These are phyloP conservation scores for Calypte anna DNA, from an alignment of 2,113 vertebrate genomes.

Conservation along the genomic window DNA sequence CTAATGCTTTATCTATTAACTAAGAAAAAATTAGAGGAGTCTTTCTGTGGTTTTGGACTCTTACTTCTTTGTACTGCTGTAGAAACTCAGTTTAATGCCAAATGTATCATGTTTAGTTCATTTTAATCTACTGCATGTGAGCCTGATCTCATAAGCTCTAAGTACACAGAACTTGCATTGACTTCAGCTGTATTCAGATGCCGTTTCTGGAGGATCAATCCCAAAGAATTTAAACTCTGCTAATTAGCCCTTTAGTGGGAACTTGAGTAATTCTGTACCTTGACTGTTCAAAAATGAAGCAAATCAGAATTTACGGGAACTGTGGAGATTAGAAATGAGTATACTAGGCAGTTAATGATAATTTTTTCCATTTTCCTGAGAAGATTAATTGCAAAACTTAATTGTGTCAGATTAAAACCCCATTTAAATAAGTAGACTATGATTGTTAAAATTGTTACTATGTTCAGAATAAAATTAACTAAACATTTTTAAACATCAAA, in stretches of 20 bases:
- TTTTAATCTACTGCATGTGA: constrained; percentile 43
- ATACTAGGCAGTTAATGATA: constrained; percentile 70
- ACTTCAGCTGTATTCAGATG: constrained; percentile 47
- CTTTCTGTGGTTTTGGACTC: constrained; percentile 32
- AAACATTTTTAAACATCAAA: constrained; percentile 58
- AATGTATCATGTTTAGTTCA: constrained; percentile 48
- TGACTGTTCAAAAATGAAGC: constrained; percentile 72
- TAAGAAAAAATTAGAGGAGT: constrained; percentile 57
- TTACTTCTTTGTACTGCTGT: constrained; percentile 22
- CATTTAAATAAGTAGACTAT: constrained; percentile 77
- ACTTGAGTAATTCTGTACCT: constrained; percentile 67
- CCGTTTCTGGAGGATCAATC: constrained; percentile 25
- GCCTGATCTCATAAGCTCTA: constrained; percentile 47
- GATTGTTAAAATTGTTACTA: constrained; percentile 71
- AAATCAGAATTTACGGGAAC: constrained; percentile 69
- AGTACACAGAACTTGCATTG: constrained; percentile 56
- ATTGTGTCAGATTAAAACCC: constrained; percentile 77
- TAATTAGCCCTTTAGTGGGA: constrained; percentile 67
- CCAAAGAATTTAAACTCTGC: constrained; percentile 65
- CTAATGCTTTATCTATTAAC: constrained; percentile 68
- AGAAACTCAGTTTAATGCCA: constrained; percentile 42
- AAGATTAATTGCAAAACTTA: constrained; percentile 78
- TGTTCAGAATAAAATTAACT: constrained; percentile 71
- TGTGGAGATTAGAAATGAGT: constrained; percentile 67
- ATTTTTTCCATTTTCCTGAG: constrained; percentile 72